Evolutionary conservation across 1,140 invertebrate species (phyloP).

Genomic region (honey bee (Apis mellifera)): DNA sequence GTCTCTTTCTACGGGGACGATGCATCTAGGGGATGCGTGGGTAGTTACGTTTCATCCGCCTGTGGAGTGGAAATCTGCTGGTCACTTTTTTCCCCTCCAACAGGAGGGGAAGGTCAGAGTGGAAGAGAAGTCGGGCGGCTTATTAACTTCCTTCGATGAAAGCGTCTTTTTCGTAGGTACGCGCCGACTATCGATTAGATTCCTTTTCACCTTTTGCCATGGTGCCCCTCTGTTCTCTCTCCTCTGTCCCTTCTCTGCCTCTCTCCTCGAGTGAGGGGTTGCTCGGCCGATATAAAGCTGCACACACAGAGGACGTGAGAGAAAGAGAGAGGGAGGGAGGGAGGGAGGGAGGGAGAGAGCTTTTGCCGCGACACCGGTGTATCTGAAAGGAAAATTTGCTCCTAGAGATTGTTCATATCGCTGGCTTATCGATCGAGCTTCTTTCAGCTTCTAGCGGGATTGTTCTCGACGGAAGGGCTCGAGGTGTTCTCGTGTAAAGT

Average conservation of each 20-base stretch:
- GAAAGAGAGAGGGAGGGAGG: not conserved
- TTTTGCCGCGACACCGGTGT: conserved; percentile 21
- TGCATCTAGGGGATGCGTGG: conserved; percentile 19
- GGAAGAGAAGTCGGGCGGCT: conserved; percentile 25
- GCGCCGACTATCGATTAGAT: conserved; percentile 20
- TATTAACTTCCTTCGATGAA: conserved; percentile 56
- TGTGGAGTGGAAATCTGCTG: conserved; percentile 44
- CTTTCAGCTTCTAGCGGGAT: conserved; percentile 23
- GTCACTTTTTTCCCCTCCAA: conserved; percentile 41
- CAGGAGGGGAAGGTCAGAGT: conserved; percentile 33
- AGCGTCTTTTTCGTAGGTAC: conserved; percentile 42
- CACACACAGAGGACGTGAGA: not conserved
- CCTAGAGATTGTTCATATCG: conserved; percentile 30
- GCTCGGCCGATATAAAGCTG: not conserved
- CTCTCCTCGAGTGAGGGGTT: not conserved
- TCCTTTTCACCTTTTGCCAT: conserved; percentile 39
- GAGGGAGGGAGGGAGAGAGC: not conserved
- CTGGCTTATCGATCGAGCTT: conserved; percentile 25
- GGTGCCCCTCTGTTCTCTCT: not conserved
- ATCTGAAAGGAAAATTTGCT: conserved; percentile 22
- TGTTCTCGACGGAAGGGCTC: conserved; percentile 25
- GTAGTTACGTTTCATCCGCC: not conserved
- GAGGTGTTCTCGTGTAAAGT: conserved; percentile 29
- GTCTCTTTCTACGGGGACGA: not conserved
- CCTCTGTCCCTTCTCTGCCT: not conserved